These are phyloP conservation scores for Pomacea canaliculata DNA, from an alignment of 2,888 invertebrate species.

Conservation along the genomic window DNA sequence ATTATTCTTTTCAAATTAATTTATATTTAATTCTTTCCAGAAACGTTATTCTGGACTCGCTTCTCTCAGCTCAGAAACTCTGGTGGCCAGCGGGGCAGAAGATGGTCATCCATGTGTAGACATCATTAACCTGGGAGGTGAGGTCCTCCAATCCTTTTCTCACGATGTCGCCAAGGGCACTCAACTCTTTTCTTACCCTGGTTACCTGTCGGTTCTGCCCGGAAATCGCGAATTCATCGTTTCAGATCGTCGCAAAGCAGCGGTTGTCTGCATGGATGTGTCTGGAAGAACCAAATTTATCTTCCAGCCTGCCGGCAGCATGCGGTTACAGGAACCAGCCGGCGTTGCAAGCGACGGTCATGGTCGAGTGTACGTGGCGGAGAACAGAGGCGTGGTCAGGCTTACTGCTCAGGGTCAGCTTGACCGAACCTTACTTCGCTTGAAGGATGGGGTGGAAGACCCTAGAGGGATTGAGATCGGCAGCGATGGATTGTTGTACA, in stretches of 20 bases:
- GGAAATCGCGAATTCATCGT: slow-evolving; percentile 24
- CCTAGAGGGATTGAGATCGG: slow-evolving; percentile 30
- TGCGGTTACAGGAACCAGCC: slow-evolving; percentile 25
- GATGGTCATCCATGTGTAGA: slow-evolving; percentile 34
- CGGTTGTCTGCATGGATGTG: slow-evolving; percentile 24
- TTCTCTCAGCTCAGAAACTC: slow-evolving; percentile 20
- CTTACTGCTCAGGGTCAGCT: slow-evolving; percentile 23
- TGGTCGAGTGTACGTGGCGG: slow-evolving; percentile 29
- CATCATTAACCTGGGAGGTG: slow-evolving; percentile 33
- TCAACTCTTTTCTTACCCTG: slow-evolving; percentile 31
- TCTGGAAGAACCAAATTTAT: slow-evolving; percentile 16
- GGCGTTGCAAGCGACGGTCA: slow-evolving; percentile 24
- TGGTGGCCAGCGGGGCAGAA: slow-evolving; percentile 33
- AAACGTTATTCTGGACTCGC: slow-evolving; percentile 34
- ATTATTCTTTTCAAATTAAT: too few species aligned
- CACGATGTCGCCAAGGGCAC: slow-evolving; percentile 14
- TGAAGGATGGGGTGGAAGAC: slow-evolving; percentile 25
- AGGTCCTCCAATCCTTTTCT: slow-evolving; percentile 32
- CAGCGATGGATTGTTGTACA: slow-evolving; percentile 24
- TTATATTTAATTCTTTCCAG: background rate
- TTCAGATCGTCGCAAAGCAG: slow-evolving; percentile 27
- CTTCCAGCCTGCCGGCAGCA: slow-evolving; percentile 24
- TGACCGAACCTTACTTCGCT: slow-evolving; percentile 21
- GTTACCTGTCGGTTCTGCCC: slow-evolving; percentile 27
- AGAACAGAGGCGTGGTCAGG: slow-evolving; percentile 29